Evolutionary conservation across 2,113 vertebrate genomes (phyloP), one percentile per base, ranked within the genome.

Genomic region (Nannobrachium achirus): DNA sequence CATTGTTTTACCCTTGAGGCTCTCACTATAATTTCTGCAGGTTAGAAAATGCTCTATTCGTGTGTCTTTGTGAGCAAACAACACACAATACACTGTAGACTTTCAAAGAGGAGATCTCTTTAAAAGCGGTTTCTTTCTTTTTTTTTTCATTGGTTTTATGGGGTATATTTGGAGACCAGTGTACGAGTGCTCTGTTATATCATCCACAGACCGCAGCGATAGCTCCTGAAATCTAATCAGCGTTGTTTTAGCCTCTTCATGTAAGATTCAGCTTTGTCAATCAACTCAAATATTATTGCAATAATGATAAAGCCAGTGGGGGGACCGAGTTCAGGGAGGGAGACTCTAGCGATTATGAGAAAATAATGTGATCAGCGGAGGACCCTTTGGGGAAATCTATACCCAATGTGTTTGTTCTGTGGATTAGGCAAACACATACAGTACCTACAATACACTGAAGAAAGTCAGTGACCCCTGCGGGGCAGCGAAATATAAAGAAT

Each of bases 141-240:
- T 74, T 55, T 38, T 38, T 10, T 1, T 42, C 41, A 42, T 51
- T 46, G n/a, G n/a, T 46, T 33, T 15, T 14, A 20, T 16, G n/a
- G 10, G 10, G 41, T 8, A 16, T 16, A 19, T 48, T 16, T 19
- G 15, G 16, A 56, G 40, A 42, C 10, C 60, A 33, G 44, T 66
- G 19, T 42, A 55, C 53, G 70, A 11, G 25, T 73, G 19, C 25
- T 41, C 33, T 73, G 44, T 56, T 19, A 44, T 48, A 18, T 70
- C 40, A 63, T 69, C 68, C 51, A n/a, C 41, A 77, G 62, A 78
- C 56, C 5, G 13, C 25, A 18, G 61, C 16, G 15, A 62, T 53
- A 76, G 83, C 20, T 33, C 6, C 64, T 75, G 52, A 72, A 62
- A 70, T 81, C 74, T 69, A 72, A 76, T 83, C 56, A 57, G 14